Evolutionary conservation across 1,140 invertebrate genomes (phyloP), one percentile per base, ranked within the genome.

Genomic region (Euschistus heros): DNA sequence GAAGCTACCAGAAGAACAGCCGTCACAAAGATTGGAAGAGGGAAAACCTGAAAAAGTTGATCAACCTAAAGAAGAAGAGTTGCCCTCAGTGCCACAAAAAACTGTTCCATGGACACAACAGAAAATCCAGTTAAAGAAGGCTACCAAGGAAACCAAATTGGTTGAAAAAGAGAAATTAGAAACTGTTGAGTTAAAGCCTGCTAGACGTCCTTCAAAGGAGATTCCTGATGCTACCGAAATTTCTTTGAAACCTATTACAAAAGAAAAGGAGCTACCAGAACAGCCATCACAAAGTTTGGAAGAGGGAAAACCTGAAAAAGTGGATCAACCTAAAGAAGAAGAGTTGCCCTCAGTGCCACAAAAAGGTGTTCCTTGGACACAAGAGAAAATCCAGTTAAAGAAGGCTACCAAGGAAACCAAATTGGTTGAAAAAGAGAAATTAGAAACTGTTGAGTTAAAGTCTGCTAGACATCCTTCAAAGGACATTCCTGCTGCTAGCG

Each of bases 141-240:
- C 71, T 5, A 62, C 65, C 26, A 62, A 62, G 37, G 68, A 72
- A 15, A 69, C 68, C 13, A 73, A 70, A 65, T 50, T 67, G 60
- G 14, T 55, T n/a, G 7, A 42, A n/a, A 70, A 69, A 62, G 69
- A 72, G 62, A 65, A 30, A 44, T 30, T 66, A 24, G 61, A 62
- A 4, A 62, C 37, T 46, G 73, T 79, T 42, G 68, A 73, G 15
- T 68, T 81, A 24, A 80, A 79, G 67, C 77, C 74, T 69, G 71
- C 75, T 15, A 71, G 70, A 8, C 59, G 27, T 3, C n/a, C 52
- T 33, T 55, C 52, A 24, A 55, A 55, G 14, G 52, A n/a, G 0
- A 69, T 74, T 61, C 47, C 68, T 24, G 72, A 74, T 0, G 73
- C 74, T 37, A 60, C 4, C 6, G 52, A 22, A 22, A 14, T 55